Conservation (phyloP, 2,797 vertebrate species). For the Loris lydekkerianus region DNA sequence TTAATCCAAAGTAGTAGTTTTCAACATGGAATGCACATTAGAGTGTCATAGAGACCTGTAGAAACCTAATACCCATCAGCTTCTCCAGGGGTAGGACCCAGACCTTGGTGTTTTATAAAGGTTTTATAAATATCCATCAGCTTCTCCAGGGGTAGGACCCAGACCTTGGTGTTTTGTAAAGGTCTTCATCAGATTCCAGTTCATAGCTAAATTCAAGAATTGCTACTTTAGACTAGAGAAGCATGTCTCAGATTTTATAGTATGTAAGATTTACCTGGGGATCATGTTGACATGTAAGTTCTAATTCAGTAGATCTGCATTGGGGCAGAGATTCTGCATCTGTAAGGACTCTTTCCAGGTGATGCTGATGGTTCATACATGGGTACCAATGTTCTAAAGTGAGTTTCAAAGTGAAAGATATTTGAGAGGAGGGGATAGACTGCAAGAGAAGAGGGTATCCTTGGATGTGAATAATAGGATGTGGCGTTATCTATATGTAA, state of each 20-base stretch:
- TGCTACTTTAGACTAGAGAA: neutral
- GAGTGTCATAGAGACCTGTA: neutral
- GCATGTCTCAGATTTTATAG: neutral
- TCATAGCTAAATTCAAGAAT: neutral
- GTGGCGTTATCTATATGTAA: neutral
- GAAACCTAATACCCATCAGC: neutral
- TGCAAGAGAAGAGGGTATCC: neutral
- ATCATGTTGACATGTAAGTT: neutral
- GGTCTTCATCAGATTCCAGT: neutral
- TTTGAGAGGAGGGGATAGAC: neutral
- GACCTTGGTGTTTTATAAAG: neutral
- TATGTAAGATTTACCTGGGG: neutral
- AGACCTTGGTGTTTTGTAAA: neutral
- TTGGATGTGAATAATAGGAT: neutral
- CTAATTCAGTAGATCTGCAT: neutral
- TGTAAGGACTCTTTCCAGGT: neutral
- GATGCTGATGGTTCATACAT: neutral
- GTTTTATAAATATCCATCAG: neutral
- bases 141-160: neutral
- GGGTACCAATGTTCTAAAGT: neutral
- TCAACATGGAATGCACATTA: neutral
- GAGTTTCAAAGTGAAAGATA: constrained; percentile 33
- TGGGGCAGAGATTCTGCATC: neutral
- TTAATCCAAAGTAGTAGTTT: neutral
- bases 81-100: neutral